Percentiles rank a stretch among this genome's conserved stretches.
phyloP scores from a whole-genome alignment of 1,140 invertebrate genomes.

The Adoxophyes honmai region DNA sequence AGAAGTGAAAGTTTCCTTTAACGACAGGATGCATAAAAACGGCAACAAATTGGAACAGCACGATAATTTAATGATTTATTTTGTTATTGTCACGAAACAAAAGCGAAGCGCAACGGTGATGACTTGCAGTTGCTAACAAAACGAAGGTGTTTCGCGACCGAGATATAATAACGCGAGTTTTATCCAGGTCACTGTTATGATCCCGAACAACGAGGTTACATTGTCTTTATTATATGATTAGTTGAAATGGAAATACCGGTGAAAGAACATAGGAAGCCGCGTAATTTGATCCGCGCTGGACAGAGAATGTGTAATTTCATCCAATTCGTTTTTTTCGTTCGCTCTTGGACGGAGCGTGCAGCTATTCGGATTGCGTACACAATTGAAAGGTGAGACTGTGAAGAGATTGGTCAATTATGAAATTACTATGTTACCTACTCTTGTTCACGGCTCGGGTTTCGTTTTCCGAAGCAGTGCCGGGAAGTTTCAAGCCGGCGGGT shows the following conservation, averaged over 20 bases:
- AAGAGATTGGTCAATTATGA: slow-evolving; percentile 35
- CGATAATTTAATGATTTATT: slow-evolving; percentile 22
- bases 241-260: slow-evolving; percentile 27
- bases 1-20: background rate
- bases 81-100: slow-evolving; percentile 27
- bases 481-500: slow-evolving; percentile 2
- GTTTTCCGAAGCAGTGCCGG: background rate
- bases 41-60: slow-evolving; percentile 13
- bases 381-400: slow-evolving; percentile 27
- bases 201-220: background rate
- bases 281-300: slow-evolving; percentile 39
- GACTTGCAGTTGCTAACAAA: background rate
- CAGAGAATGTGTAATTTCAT: slow-evolving; percentile 53
- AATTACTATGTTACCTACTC: slow-evolving; percentile 24
- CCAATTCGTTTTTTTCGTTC: slow-evolving; percentile 51
- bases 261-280: slow-evolving; percentile 36
- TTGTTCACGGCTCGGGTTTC: slow-evolving; percentile 9
- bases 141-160: background rate
- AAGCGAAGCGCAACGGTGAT: background rate
- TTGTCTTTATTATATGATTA: slow-evolving; percentile 17
- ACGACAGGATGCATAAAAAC: background rate
- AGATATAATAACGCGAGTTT: background rate
- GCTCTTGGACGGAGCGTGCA: slow-evolving; percentile 26
- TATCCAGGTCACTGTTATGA: background rate
- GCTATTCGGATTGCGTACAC: slow-evolving; percentile 19